Evolutionary conservation across 2,888 invertebrate species (phyloP).

Genomic region (Caenorhabditis wallacei): DNA sequence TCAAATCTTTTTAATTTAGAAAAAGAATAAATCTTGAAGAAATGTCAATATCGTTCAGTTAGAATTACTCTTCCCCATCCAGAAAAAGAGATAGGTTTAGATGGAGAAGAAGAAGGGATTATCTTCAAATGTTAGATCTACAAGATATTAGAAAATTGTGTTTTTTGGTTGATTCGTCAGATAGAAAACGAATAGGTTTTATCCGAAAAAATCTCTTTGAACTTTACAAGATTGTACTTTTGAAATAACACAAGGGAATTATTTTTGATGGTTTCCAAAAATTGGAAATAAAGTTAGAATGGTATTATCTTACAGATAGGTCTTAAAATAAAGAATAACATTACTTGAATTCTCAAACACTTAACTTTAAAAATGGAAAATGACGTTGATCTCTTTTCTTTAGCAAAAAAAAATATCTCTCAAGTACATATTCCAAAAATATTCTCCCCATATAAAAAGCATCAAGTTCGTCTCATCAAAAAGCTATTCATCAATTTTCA

Average conservation of each 20-base stretch:
- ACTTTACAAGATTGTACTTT: background rate
- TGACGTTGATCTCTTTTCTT: no score
- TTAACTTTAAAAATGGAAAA: no score
- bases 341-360: no score
- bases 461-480: slow-evolving; percentile 25
- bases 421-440: no score
- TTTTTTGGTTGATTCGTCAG: background rate
- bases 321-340: no score
- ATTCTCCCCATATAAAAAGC: no score
- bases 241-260: background rate
- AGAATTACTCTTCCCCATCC: background rate
- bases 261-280: no score
- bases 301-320: no score
- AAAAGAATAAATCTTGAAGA: background rate
- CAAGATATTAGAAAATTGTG: slow-evolving; percentile 1
- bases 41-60: background rate
- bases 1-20: no score
- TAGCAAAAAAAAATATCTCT: no score
- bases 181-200: background rate
- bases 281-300: no score
- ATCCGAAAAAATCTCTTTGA: no score
- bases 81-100: slow-evolving; percentile 6
- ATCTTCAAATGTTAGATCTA: background rate
- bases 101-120: background rate
- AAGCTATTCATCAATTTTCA: slow-evolving; percentile 31